These are phyloP conservation scores for Falco peregrinus DNA, from an alignment of 2,797 vertebrate genomes.

Conservation along the genomic window DNA sequence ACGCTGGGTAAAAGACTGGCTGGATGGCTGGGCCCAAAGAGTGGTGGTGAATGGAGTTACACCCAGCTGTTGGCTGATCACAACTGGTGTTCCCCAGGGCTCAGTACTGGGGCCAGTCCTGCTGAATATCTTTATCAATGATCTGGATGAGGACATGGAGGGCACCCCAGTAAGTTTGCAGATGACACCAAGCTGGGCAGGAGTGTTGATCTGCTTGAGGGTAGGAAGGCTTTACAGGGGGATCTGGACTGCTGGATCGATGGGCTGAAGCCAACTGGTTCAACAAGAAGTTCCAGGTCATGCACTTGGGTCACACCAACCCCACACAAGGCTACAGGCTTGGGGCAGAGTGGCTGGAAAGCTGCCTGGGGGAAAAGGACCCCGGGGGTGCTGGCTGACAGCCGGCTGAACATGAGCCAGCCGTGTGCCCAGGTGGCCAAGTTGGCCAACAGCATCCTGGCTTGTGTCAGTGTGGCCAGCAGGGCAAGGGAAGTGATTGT, in stretches of 20 bases:
- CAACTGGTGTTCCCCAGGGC: background rate
- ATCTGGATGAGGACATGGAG: background rate
- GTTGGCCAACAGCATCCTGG: too few relatives aligned
- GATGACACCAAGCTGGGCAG: accelerated
- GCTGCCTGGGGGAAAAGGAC: background rate
- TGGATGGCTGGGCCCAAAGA: background rate
- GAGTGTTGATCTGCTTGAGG: background rate
- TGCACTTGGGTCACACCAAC: accelerated
- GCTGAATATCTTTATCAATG: background rate
- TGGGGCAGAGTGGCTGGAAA: background rate
- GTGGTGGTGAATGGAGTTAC: background rate
- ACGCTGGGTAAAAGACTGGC: background rate
- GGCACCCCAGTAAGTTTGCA: background rate
- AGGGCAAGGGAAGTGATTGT: too few relatives aligned
- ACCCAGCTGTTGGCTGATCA: accelerated
- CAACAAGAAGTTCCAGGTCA: accelerated
- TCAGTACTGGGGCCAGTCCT: background rate
- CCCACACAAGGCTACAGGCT: accelerated
- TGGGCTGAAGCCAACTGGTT: background rate
- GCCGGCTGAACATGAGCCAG: background rate
- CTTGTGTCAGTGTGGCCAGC: too few relatives aligned
- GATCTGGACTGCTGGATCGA: background rate
- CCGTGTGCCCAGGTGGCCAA: accelerated
- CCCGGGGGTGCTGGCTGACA: accelerated
- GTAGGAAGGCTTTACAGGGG: background rate